Evolutionary conservation across 1,140 invertebrate genomes (phyloP), one percentile per base, ranked within the genome.

Genomic region (Carposina sasakii): DNA sequence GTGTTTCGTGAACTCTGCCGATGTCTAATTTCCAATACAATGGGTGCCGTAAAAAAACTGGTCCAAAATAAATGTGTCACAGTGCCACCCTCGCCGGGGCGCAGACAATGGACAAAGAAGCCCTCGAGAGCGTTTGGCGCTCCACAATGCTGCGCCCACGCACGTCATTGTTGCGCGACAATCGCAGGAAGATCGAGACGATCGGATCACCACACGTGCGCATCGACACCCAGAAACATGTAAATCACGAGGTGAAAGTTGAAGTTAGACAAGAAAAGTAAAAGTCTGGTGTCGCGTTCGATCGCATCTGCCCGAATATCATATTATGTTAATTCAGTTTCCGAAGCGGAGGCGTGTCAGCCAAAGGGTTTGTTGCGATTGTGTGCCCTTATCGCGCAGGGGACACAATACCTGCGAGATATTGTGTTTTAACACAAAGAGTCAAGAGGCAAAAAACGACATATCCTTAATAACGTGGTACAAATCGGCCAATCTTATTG

Each of bases 211-310:
- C 45, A 76, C 73, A 68, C 70, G 71, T 73, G 68, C 63, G 39
- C 48, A 22, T 19, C 57, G 33, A 36, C 16, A 24, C 49, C 60
- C 58, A 60, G 61, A 61, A 67, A 67, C 69, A 77, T 78, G 75
- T 79, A 76, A 78, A 81, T 76, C 66, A 69, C 60, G 67, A 84
- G 77, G 79, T 84, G 79, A 83, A 83, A 83, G 79, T 83, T 83
- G 69, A 81, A 56, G 52, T 54, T n/a, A 34, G 49, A 56, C 52
- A 52, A 63, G 63, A 71, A 78, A 83, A 83, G 79, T 79, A 79
- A 83, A 79, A 83, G 77, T 77, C 69, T n/a, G 31, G 42, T 22
- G 55, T 37, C 39, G 40, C 44, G 42, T 45, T 12, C 46, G 50
- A n/a, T 43, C 66, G 63, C 74, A 76, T 68, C 73, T 75, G 62